These are phyloP conservation scores for Pseudomyrmex sp. DNA, from an alignment of 1,140 invertebrate genomes.

Conservation along the genomic window DNA sequence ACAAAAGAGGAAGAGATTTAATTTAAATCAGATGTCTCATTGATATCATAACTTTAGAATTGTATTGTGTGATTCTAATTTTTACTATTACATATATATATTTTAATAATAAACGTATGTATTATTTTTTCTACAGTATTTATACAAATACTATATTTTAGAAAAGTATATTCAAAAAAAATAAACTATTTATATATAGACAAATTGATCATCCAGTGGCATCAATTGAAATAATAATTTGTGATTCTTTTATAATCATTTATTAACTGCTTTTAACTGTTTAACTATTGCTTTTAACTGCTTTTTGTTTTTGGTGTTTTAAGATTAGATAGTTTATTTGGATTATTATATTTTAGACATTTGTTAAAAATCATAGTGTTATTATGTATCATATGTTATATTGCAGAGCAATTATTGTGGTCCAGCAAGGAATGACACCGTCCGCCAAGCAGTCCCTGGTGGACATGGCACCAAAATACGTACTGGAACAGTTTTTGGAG, in stretches of 20 bases:
- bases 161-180: background rate
- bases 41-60: too few relatives aligned
- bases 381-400: slow-evolving; percentile 80
- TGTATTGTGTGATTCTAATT: too few relatives aligned
- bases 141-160: background rate
- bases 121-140: background rate
- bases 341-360: background rate
- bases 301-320: background rate
- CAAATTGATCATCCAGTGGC: background rate
- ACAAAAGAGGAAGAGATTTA: too few relatives aligned
- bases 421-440: slow-evolving; percentile 97
- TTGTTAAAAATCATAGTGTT: background rate
- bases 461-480: slow-evolving; percentile 99
- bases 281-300: too few relatives aligned
- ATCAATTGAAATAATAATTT: background rate
- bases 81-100: background rate
- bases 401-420: slow-evolving; percentile 90
- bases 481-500: slow-evolving; percentile 99
- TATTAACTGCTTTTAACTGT: background rate
- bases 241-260: background rate
- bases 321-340: too few relatives aligned
- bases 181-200: too few relatives aligned
- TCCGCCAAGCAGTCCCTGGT: slow-evolving; percentile 98
- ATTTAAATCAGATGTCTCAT: too few relatives aligned
- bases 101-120: too few relatives aligned